Evolutionary conservation across 2,797 vertebrate genomes (phyloP).

Genomic region (Oreochromis mossambicus): DNA sequence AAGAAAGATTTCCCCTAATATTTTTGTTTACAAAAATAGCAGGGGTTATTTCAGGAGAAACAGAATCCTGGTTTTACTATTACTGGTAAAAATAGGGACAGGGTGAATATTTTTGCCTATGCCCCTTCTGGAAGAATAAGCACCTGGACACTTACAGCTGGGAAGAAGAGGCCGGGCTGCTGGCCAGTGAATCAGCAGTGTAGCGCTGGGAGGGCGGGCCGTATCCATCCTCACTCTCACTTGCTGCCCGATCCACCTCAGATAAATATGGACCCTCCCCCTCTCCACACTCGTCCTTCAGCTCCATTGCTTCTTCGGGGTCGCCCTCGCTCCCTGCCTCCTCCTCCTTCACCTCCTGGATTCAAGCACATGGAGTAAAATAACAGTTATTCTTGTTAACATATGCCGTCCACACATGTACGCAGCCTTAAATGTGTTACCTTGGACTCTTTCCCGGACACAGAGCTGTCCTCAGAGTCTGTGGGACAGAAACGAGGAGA

Average conservation of each 20-base stretch:
- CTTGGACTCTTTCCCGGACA: constrained; percentile 78
- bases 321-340: constrained; percentile 87
- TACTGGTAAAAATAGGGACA: neutral
- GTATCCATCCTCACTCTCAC: constrained; percentile 96
- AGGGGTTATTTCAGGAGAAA: neutral
- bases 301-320: constrained; percentile 85
- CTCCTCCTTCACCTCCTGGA: constrained; percentile 91
- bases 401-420: neutral
- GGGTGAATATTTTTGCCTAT: neutral
- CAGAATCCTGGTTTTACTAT: neutral
- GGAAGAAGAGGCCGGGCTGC: constrained; percentile 97
- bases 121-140: neutral
- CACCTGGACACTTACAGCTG: constrained; percentile 87
- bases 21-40: neutral
- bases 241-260: constrained; percentile 93
- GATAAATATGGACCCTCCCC: constrained; percentile 90
- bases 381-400: neutral
- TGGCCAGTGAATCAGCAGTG: constrained; percentile 93
- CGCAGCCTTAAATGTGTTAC: constrained; percentile 34
- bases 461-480: constrained; percentile 83
- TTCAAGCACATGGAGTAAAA: neutral
- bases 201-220: constrained; percentile 94
- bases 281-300: constrained; percentile 93
- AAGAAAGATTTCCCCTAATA: neutral
- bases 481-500: neutral